These are phyloP conservation scores for Caenorhabditis zanzibari DNA, from an alignment of 2,888 invertebrate genomes.

Conservation along the genomic window DNA sequence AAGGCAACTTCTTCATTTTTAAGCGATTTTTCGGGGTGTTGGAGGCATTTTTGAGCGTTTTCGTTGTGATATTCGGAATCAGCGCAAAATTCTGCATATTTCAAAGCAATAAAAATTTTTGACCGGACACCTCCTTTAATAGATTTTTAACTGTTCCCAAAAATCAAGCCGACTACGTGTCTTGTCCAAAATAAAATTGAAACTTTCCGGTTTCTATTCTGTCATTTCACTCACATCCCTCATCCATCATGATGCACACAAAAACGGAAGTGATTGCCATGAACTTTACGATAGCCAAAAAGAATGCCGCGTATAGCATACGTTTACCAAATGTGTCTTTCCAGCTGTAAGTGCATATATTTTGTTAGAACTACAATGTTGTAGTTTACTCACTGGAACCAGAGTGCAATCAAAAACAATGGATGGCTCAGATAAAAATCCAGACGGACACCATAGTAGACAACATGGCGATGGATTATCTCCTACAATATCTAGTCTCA, in stretches of 20 bases:
- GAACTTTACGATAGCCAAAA: slow-evolving; percentile 6
- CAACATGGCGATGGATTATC: neutral
- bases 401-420: slow-evolving; percentile 33
- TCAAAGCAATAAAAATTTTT: no score
- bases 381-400: slow-evolving; percentile 35
- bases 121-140: no score
- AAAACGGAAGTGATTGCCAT: slow-evolving; percentile 29
- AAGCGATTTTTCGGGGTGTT: no score
- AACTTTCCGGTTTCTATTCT: no score
- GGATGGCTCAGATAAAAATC: slow-evolving; percentile 45
- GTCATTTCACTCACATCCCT: slow-evolving; percentile 35
- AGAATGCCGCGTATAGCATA: slow-evolving; percentile 10
- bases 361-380: neutral
- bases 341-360: slow-evolving; percentile 33
- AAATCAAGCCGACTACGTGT: no score
- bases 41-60: no score
- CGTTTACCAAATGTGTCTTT: neutral
- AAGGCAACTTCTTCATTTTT: no score
- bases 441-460: slow-evolving; percentile 42
- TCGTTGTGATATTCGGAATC: no score
- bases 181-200: no score
- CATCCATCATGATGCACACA: slow-evolving; percentile 41
- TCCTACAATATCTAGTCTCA: slow-evolving; percentile 1
- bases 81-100: no score
- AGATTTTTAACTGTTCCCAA: no score